Base-by-base conservation (phyloP, 2,888 invertebrate species). In the Neocrepidodera transversa region DNA sequence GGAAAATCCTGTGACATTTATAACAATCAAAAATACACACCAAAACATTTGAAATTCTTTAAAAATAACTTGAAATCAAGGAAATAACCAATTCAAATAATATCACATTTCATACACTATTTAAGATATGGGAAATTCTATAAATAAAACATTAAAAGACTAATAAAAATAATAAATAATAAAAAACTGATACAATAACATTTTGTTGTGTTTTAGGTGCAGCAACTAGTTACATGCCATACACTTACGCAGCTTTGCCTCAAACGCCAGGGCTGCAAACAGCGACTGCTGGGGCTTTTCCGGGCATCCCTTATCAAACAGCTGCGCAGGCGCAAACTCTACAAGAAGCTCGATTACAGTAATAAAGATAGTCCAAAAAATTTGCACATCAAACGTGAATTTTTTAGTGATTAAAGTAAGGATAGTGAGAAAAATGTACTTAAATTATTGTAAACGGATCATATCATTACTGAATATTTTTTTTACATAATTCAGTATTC, bases 331-430 rank as follows among this genome's bases (percentile, higher is more conserved):
- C 85, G 7, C 86, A 86, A 74, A 85, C 87, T 58, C 84, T 91
- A 58, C 90, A 91, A 79, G 91, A 90, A 78, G 90, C 91, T 43
- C 82, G 91, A 75, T 86, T 91, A 81, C 90, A 90, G 80, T 90
- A 87, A 58, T 43, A 17, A 42, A 32, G 6, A 36, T 40, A 40
- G 17, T 13, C 42, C 43, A 40, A 18, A 50, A 47, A 42, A 35
- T 28, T 54, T 45, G 26, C 32, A 32, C 43, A 32, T 17, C 14
- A 14, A 47, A 13, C 20, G 45, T 35, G 16, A 45, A 45, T 20
- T 14, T 32, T 18, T 54, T 45, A 54, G 36, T 54, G 45, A 54
- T 54, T 54, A 45, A 18, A 36, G 18, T 50, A 38, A 26, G 23
- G 26, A 26, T 45, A 54, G 54, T 54, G 54, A 54, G 54, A 54